phyloP scores from a whole-genome alignment of 1,140 invertebrate species.

The Eulimnadia texana region DNA sequence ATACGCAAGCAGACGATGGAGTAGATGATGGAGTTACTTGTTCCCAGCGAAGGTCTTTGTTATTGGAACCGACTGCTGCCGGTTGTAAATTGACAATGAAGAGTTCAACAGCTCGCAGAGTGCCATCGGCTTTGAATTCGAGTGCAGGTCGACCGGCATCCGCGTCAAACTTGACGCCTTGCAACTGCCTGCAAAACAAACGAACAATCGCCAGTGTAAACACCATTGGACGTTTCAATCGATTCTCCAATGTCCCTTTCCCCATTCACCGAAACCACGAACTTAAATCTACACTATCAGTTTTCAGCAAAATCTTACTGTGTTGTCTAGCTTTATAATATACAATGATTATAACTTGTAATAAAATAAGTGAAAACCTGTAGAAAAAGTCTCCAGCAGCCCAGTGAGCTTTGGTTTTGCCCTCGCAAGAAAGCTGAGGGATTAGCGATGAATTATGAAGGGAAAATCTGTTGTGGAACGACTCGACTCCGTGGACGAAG shows the following conservation, averaged over 20 bases:
- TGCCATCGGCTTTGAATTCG: conserved; percentile 77
- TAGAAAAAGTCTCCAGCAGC: conserved; percentile 53
- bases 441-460: conserved; percentile 49
- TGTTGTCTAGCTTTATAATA: too few relatives aligned
- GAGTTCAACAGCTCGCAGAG: conserved; percentile 66
- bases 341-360: background rate
- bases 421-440: conserved; percentile 65
- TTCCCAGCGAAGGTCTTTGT: conserved; percentile 67
- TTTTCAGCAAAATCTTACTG: too few relatives aligned
- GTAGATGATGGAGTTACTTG: conserved; percentile 36
- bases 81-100: conserved; percentile 84
- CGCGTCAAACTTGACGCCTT: conserved; percentile 69
- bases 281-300: too few relatives aligned
- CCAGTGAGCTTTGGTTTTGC: conserved; percentile 53
- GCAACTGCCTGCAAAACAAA: conserved; percentile 42
- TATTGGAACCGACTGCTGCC: conserved; percentile 40
- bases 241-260: background rate
- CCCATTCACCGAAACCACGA: too few relatives aligned
- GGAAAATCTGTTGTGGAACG: conserved; percentile 56
- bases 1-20: too few relatives aligned
- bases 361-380: conserved; percentile 32
- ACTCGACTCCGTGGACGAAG: conserved; percentile 76
- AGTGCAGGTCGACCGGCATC: conserved; percentile 54
- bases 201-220: background rate
- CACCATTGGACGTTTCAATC: background rate